Conservation (phyloP, 2,113 vertebrate genomes). For the Balaeniceps rex region DNA sequence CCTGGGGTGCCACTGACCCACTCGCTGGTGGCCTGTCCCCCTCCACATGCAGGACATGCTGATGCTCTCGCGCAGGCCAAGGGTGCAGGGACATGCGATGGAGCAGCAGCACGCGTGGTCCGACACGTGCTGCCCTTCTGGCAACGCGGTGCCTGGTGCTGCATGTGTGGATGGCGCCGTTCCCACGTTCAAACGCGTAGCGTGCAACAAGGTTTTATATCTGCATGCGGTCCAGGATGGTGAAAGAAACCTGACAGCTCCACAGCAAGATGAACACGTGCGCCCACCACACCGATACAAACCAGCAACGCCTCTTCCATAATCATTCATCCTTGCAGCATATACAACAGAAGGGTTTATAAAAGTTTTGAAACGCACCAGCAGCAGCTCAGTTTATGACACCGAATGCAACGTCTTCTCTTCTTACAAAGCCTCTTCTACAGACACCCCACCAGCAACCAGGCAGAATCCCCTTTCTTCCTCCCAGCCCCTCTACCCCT, state of each 20-base stretch:
- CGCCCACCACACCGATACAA: background rate
- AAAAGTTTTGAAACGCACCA: background rate
- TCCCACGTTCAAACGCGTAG: accelerated
- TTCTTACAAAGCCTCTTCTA: background rate
- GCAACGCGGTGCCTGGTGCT: background rate
- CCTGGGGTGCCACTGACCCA: background rate
- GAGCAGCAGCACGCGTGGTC: accelerated
- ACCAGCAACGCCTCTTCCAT: background rate
- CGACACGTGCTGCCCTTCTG: background rate
- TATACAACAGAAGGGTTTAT: background rate
- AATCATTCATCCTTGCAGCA: background rate
- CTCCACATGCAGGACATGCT: background rate
- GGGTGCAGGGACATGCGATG: background rate
- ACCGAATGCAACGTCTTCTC: background rate
- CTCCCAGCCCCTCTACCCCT: background rate
- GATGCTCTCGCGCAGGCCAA: background rate
- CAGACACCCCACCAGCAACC: background rate
- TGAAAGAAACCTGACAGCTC: background rate
- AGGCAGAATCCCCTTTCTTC: background rate
- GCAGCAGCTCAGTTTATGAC: background rate
- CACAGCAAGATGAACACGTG: background rate
- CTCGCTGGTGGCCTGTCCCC: background rate
- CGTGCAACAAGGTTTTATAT: background rate
- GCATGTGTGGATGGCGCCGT: background rate
- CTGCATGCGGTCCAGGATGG: background rate